These are phyloP conservation scores for Bovichtus variegatus DNA, from an alignment of 2,797 vertebrate genomes.

Conservation along the genomic window DNA sequence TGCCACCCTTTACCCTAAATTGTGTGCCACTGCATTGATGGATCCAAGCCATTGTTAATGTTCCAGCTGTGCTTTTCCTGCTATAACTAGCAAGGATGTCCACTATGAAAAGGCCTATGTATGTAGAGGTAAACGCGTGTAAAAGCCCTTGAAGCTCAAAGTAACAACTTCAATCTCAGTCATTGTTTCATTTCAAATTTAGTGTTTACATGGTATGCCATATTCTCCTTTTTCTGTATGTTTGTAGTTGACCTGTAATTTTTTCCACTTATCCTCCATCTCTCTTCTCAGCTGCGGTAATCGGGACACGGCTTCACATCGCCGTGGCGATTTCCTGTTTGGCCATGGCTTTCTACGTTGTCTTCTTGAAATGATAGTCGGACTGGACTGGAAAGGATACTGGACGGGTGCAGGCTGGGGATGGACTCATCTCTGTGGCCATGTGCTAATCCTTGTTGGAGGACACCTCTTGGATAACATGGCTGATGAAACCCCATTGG, in stretches of 20 bases:
- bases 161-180: background rate
- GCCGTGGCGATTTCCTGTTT: conserved; percentile 90
- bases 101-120: background rate
- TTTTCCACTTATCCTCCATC: background rate
- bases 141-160: background rate
- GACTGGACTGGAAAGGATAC: conserved; percentile 48
- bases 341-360: conserved; percentile 91
- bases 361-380: conserved; percentile 89
- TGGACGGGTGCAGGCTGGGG: conserved; percentile 37
- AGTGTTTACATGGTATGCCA: background rate
- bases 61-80: background rate
- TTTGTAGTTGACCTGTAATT: background rate
- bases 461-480: conserved; percentile 65
- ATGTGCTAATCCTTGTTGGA: conserved; percentile 34
- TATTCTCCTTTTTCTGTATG: background rate
- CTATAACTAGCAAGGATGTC: background rate
- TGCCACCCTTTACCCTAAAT: too few relatives aligned
- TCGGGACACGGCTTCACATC: conserved; percentile 92
- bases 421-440: conserved; percentile 48
- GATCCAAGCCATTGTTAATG: background rate
- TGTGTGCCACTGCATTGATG: too few relatives aligned
- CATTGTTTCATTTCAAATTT: background rate
- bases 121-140: background rate
- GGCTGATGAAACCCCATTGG: conserved; percentile 52
- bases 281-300: conserved; percentile 88